phyloP scores from a whole-genome alignment of 2,888 invertebrate species.

The Crepidodera aurea region DNA sequence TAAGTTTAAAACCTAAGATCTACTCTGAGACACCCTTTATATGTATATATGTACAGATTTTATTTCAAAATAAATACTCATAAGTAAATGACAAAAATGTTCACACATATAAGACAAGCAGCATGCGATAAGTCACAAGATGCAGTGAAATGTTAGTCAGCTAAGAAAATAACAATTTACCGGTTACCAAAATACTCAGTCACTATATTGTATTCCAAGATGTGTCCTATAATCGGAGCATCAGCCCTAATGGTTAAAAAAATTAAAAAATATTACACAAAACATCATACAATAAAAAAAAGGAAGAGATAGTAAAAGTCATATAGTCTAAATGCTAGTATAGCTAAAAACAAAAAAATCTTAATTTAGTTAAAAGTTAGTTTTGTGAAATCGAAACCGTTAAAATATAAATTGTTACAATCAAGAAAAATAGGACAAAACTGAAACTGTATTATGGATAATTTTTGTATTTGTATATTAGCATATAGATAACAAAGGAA shows the following conservation, averaged over 20 bases:
- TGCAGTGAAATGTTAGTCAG: background rate
- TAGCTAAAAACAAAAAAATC: background rate
- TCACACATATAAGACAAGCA: slow-evolving; percentile 1
- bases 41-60: no score
- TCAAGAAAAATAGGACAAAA: no score
- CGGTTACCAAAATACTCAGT: slow-evolving; percentile 9
- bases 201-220: slow-evolving; percentile 85
- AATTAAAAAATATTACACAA: slow-evolving; percentile 39
- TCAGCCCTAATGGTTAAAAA: slow-evolving; percentile 80
- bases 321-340: background rate
- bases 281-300: slow-evolving; percentile 30
- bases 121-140: slow-evolving; percentile 11
- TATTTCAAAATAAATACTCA: no score
- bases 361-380: no score
- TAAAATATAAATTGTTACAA: no score
- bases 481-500: slow-evolving; percentile 30
- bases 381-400: no score
- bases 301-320: background rate
- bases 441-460: no score
- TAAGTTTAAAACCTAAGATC: no score
- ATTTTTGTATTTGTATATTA: background rate
- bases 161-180: slow-evolving; percentile 1
- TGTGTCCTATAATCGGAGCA: slow-evolving; percentile 95
- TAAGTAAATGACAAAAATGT: no score
- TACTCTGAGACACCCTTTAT: no score